Base-by-base conservation (phyloP, 2,888 invertebrate genomes). In the Thymelicus acteon region DNA sequence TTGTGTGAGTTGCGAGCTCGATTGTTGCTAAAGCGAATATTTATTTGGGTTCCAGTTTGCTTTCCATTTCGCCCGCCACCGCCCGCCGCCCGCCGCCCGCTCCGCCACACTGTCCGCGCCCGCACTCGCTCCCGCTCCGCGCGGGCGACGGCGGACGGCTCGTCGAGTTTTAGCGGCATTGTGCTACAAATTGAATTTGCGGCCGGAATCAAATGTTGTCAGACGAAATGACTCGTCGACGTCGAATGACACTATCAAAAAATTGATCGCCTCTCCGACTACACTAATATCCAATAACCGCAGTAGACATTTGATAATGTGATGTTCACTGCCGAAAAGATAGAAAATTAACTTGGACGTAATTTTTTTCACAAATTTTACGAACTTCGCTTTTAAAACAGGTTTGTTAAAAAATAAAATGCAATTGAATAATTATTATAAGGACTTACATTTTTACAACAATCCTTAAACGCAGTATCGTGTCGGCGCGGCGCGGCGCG, bases 1-100 rank as follows among this genome's bases (percentile, higher is more conserved):
- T 91, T 92, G 92, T 90, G 91, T 90, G 90, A 91, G 91, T 90
- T 90, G 87, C 85, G 89, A 88, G 87, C 84, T 84, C 89, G 87
- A 90, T 90, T 90, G 91, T 92, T 86, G 89, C 91, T 88, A 89
- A 87, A 92, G 88, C 90, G 92, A 92, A 93, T 93, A 92, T 93
- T 93, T 92, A 92, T 93, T 92, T 87, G 91, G 88, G 89, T 85
- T 85, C 84, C 82, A 82, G 90, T 91, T 89, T 88, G 85, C 86
- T 88, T 87, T 90, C 88, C 87, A 86, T 89, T 81, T 75, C 72
- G 70, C 72, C 67, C 72, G 75, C 77, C 31, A 31, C 31, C 3
- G 31, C 3, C 31, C 31, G 31, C 24, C 31, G 31, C 19, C 19
- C 31, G 31, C 31, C 3, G 24, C 31, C 31, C 31, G 31, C 31